phyloP scores from a whole-genome alignment of 1,140 invertebrate genomes.

The Planococcus citri region DNA sequence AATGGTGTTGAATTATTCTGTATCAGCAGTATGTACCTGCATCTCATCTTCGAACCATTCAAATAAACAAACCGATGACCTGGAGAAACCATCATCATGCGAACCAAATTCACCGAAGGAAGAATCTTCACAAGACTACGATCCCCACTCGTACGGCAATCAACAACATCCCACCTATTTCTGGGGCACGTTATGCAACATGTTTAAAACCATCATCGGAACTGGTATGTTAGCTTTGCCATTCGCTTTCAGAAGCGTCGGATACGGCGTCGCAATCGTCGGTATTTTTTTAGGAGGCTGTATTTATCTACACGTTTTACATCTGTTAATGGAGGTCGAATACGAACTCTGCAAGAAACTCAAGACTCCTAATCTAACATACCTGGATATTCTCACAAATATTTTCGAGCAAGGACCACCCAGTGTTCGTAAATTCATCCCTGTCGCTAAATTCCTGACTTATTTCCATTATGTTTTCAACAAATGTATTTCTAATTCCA shows the following conservation, averaged over 20 bases:
- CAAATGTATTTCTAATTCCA: neutral
- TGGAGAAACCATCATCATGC: too few relatives aligned
- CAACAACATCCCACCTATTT: neutral
- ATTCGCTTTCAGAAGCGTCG: conserved; percentile 39
- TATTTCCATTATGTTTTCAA: neutral
- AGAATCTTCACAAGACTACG: neutral
- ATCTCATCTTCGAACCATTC: too few relatives aligned
- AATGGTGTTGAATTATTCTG: too few relatives aligned
- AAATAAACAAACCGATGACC: too few relatives aligned
- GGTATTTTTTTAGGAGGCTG: conserved; percentile 31
- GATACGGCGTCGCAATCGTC: conserved; percentile 35
- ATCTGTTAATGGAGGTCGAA: neutral
- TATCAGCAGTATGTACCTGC: too few relatives aligned
- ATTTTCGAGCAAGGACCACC: conserved; percentile 45
- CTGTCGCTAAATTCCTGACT: neutral
- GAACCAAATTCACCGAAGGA: too few relatives aligned
- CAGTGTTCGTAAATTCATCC: conserved; percentile 39
- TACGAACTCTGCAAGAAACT: conserved; percentile 41
- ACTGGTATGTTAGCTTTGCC: conserved; percentile 44
- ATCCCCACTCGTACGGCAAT: neutral
- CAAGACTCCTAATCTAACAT: conserved; percentile 43
- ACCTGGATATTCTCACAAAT: conserved; percentile 47
- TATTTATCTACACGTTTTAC: neutral
- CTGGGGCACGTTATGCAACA: conserved; percentile 34
- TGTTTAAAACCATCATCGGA: conserved; percentile 39